These are phyloP conservation scores for Pyrocephalus nanus DNA, from an alignment of 2,797 vertebrate genomes.

Conservation along the genomic window DNA sequence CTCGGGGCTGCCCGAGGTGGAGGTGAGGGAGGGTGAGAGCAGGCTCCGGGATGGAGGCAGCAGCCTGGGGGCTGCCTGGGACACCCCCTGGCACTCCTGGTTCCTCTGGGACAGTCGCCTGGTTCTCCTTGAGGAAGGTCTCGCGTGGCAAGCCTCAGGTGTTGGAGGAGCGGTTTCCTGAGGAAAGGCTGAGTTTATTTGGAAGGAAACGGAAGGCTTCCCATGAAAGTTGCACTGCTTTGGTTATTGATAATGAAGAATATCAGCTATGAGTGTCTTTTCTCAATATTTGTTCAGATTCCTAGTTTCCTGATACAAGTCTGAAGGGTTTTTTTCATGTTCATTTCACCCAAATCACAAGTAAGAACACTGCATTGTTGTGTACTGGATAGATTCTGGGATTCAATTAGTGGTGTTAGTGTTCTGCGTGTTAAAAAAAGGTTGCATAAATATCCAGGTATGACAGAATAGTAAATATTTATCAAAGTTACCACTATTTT, in stretches of 20 bases:
- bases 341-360: accelerated
- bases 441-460: neutral
- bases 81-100: too few species aligned
- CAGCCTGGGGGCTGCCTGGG: too few species aligned
- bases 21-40: neutral
- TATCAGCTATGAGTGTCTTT: neutral
- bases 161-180: accelerated
- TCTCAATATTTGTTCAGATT: accelerated
- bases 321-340: neutral
- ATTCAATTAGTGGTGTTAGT: neutral
- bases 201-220: neutral
- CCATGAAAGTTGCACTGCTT: accelerated
- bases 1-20: accelerated
- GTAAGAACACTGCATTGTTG: neutral
- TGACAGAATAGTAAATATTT: neutral
- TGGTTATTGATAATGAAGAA: neutral
- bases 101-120: neutral
- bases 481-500: neutral
- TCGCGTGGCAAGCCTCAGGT: accelerated
- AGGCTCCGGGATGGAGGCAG: accelerated
- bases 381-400: neutral
- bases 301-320: neutral
- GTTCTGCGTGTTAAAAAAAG: neutral
- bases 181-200: accelerated
- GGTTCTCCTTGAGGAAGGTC: neutral